These are phyloP conservation scores for Fabriciana adippe DNA, from an alignment of 2,888 invertebrate genomes.

Conservation along the genomic window DNA sequence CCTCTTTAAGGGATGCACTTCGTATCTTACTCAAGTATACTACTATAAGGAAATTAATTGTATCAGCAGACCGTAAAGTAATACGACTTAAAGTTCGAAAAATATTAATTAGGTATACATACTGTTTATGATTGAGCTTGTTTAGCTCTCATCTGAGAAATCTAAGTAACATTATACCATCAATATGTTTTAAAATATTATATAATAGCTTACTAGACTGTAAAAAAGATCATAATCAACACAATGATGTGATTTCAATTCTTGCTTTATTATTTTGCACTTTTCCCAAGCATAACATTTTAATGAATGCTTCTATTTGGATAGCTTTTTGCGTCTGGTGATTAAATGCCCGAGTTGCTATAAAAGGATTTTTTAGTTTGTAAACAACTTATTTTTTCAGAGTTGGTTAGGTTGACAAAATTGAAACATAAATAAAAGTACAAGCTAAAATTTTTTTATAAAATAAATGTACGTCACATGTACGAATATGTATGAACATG, in stretches of 20 bases:
- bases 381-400: constrained; percentile 25
- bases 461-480: neutral
- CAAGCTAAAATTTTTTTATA: neutral
- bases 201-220: too few relatives aligned
- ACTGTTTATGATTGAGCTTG: too few relatives aligned
- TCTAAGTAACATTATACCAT: too few relatives aligned
- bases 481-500: too few relatives aligned
- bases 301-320: constrained; percentile 29
- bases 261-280: constrained; percentile 21
- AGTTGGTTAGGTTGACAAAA: constrained; percentile 17
- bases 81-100: too few relatives aligned
- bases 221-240: constrained; percentile 11
- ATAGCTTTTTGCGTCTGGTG: constrained; percentile 25
- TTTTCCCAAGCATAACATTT: constrained; percentile 30
- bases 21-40: too few relatives aligned
- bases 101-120: too few relatives aligned
- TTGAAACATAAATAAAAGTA: constrained; percentile 5
- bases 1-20: too few relatives aligned
- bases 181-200: too few relatives aligned
- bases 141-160: too few relatives aligned
- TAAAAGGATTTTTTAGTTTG: constrained; percentile 23
- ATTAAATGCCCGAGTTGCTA: constrained; percentile 22
- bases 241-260: constrained; percentile 18
- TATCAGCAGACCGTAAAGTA: too few relatives aligned
- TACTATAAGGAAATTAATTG: too few relatives aligned